phyloP scores from a whole-genome alignment of 2,797 vertebrate species.

The Tachyglossus aculeatus region DNA sequence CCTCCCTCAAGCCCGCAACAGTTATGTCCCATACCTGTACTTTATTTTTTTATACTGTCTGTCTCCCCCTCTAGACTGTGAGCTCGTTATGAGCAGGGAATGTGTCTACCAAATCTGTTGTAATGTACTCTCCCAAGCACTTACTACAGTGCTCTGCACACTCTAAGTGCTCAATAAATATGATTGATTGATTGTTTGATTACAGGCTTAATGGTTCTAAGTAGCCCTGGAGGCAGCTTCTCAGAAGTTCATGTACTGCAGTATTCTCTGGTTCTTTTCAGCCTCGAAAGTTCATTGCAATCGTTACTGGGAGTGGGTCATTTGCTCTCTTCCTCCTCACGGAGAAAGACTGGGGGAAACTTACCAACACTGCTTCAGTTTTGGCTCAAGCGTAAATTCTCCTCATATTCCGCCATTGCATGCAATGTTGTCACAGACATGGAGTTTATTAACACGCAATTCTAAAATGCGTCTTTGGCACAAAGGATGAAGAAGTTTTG shows the following conservation, averaged over 20 bases:
- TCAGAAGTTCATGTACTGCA: constrained; percentile 58
- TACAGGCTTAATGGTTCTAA: too few relatives aligned
- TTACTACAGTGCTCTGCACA: too few relatives aligned
- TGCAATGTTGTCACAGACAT: constrained; percentile 55
- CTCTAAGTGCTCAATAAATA: too few relatives aligned
- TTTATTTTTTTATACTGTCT: too few relatives aligned
- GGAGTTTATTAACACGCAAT: constrained; percentile 54
- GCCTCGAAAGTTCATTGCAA: constrained; percentile 35
- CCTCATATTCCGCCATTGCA: constrained; percentile 52
- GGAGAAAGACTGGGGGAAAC: constrained; percentile 28
- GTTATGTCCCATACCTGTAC: too few relatives aligned
- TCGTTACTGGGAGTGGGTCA: constrained; percentile 23
- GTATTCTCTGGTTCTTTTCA: neutral
- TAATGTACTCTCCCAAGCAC: too few relatives aligned
- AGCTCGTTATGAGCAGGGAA: too few relatives aligned
- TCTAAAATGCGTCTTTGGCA: constrained; percentile 40
- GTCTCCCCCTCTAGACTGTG: too few relatives aligned
- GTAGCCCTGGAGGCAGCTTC: constrained; percentile 30
- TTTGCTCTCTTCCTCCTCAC: constrained; percentile 32
- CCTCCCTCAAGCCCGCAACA: too few relatives aligned
- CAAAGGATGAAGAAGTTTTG: constrained; percentile 63
- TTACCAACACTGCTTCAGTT: constrained; percentile 51
- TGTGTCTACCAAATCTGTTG: too few relatives aligned
- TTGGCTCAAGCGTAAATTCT: constrained; percentile 22
- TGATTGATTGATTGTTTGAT: too few relatives aligned